Percentiles rank a stretch among this genome's conserved stretches.
Conservation (phyloP, 2,888 invertebrate genomes). For the Microdon myrmicae region DNA sequence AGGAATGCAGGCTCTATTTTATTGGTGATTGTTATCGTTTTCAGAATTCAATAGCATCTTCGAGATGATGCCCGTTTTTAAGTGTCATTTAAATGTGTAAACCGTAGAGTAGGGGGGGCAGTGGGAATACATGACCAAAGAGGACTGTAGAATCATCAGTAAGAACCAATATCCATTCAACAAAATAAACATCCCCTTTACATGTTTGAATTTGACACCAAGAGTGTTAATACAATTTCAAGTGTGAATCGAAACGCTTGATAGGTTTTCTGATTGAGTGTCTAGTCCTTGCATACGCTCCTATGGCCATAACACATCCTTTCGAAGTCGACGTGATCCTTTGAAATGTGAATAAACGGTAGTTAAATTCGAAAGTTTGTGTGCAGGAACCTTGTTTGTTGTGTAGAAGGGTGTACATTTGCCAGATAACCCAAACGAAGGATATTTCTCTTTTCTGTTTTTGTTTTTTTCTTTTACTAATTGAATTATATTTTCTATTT, state of each 20-base stretch:
- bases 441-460: too few species aligned
- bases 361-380: conserved; percentile 7
- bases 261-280: conserved; percentile 38
- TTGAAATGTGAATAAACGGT: conserved; percentile 42
- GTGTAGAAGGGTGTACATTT: too few species aligned
- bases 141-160: too few species aligned
- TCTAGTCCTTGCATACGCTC: conserved; percentile 4
- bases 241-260: conserved; percentile 43
- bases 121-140: too few species aligned
- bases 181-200: conserved; percentile 31
- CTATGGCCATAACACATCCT: neutral
- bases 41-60: conserved; percentile 36
- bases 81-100: too few species aligned
- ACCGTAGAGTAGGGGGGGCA: neutral
- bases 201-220: conserved; percentile 49
- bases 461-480: conserved; percentile 40
- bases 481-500: conserved; percentile 26
- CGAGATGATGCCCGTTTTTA: conserved; percentile 24
- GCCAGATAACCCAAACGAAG: too few species aligned
- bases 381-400: too few species aligned
- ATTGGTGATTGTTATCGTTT: conserved; percentile 42
- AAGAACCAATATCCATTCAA: conserved; percentile 20
- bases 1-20: too few species aligned
- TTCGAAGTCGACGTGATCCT: conserved; percentile 30
- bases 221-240: conserved; percentile 49